Percentiles rank a stretch among this genome's conserved stretches.
phyloP scores from a whole-genome alignment of 1,140 invertebrate genomes.

The Neodiprion virginianus region DNA sequence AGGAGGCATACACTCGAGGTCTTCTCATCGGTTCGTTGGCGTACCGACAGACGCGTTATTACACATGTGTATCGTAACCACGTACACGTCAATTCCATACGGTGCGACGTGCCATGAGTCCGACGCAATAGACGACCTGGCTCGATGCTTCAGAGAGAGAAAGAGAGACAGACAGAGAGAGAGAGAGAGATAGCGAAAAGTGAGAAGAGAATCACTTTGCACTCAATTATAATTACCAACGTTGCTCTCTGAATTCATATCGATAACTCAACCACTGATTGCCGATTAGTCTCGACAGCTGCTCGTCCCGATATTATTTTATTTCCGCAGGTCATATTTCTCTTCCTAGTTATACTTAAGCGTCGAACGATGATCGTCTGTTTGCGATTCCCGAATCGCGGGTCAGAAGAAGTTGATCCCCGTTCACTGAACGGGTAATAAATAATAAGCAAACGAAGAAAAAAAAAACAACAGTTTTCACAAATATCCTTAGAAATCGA shows the following conservation, averaged over 20 bases:
- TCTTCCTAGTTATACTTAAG: background rate
- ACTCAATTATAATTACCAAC: conserved; percentile 51
- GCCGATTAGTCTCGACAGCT: conserved; percentile 29
- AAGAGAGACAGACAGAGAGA: background rate
- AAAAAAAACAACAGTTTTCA: too few relatives aligned
- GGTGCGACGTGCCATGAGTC: conserved; percentile 24
- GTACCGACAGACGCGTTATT: background rate
- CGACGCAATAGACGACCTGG: conserved; percentile 21
- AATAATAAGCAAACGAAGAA: too few relatives aligned
- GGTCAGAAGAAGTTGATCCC: background rate
- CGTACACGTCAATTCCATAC: too few relatives aligned
- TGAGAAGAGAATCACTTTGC: conserved; percentile 51
- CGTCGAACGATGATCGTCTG: background rate
- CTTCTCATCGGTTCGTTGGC: conserved; percentile 6
- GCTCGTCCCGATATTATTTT: background rate
- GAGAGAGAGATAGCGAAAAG: background rate
- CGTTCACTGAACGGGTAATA: too few relatives aligned
- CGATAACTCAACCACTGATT: conserved; percentile 55
- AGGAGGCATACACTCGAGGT: conserved; percentile 23
- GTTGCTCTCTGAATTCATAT: conserved; percentile 43
- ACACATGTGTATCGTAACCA: too few relatives aligned
- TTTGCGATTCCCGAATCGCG: background rate
- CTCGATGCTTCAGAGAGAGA: conserved; percentile 1
- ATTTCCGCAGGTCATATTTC: conserved; percentile 4
- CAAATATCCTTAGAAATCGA: background rate